These are phyloP conservation scores for Oreocharis arfaki DNA, from an alignment of 2,113 vertebrate species.

Conservation along the genomic window DNA sequence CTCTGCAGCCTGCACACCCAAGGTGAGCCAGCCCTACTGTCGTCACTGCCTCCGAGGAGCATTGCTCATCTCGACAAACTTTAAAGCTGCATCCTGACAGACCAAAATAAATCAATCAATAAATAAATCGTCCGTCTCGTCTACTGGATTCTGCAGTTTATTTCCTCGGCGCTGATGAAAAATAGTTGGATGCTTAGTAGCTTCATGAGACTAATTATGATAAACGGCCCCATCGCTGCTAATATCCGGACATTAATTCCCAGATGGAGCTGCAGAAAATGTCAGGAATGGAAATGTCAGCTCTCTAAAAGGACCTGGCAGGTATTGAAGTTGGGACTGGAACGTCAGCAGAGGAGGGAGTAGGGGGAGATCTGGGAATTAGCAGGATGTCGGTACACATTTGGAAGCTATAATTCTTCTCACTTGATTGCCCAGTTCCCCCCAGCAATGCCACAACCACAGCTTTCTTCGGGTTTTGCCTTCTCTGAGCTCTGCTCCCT, in stretches of 20 bases:
- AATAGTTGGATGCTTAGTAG: slow-evolving; percentile 65
- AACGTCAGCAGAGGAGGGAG: slow-evolving; percentile 34
- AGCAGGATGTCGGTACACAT: neutral
- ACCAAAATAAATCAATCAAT: slow-evolving; percentile 68
- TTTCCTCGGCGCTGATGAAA: slow-evolving; percentile 52
- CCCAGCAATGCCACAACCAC: neutral
- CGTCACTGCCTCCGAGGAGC: slow-evolving; percentile 11
- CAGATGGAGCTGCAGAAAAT: slow-evolving; percentile 69
- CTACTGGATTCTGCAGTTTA: slow-evolving; percentile 60
- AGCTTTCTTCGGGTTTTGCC: neutral
- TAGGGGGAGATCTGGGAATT: slow-evolving; percentile 26
- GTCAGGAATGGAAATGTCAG: slow-evolving; percentile 71
- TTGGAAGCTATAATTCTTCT: slow-evolving; percentile 26
- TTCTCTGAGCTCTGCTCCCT: neutral
- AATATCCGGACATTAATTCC: slow-evolving; percentile 72
- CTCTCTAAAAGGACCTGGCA: slow-evolving; percentile 68
- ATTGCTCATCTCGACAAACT: slow-evolving; percentile 29
- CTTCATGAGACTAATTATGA: slow-evolving; percentile 73
- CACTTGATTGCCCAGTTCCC: neutral
- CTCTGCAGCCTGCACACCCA: neutral
- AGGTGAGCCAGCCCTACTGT: neutral
- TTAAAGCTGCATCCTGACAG: slow-evolving; percentile 54
- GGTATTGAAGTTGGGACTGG: slow-evolving; percentile 60
- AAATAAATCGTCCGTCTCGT: slow-evolving; percentile 53
- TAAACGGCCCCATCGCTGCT: slow-evolving; percentile 65